Conservation (phyloP, 2,113 vertebrate genomes). For the Tupaia tana region DNA sequence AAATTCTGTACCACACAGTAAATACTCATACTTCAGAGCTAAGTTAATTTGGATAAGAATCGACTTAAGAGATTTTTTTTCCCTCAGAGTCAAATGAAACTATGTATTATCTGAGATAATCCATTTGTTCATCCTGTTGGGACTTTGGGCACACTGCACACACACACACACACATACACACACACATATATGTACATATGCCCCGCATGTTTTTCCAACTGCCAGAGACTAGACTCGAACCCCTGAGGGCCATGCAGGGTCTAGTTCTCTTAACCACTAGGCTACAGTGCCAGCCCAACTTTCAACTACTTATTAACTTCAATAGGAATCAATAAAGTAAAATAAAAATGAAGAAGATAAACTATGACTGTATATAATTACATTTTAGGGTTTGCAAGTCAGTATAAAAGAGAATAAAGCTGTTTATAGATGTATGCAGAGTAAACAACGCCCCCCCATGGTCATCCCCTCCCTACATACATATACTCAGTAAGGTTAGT, state of each 20-base stretch:
- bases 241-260: no score
- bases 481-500: background rate
- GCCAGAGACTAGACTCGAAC: no score
- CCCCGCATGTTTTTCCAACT: no score
- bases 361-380: conserved; percentile 23
- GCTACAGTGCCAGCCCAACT: background rate
- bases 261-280: no score
- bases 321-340: conserved; percentile 1
- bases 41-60: conserved; percentile 25
- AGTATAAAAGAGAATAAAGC: background rate
- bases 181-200: no score
- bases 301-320: conserved; percentile 35
- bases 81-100: background rate
- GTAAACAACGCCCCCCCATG: background rate
- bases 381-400: background rate
- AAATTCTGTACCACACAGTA: background rate
- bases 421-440: background rate
- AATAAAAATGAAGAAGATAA: conserved; percentile 38
- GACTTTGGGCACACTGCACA: no score
- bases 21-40: conserved; percentile 4
- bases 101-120: background rate
- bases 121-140: no score
- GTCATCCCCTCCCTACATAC: no score
- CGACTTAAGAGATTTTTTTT: background rate
- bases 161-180: no score